Evolutionary conservation across 2,888 invertebrate species (phyloP), one percentile per base, ranked within the genome.

Genomic region (Hesperia comma): DNA sequence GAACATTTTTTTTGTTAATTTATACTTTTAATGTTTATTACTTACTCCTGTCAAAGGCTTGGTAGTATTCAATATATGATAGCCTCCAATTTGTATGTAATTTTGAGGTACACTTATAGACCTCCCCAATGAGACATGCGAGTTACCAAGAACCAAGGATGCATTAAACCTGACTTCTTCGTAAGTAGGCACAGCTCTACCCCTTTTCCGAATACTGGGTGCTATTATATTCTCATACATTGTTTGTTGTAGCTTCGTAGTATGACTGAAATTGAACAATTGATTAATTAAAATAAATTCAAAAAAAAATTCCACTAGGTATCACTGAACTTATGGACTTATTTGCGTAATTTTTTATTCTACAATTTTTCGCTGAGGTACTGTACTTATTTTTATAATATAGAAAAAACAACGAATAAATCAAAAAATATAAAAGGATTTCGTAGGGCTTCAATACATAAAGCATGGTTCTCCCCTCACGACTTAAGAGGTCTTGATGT

Each of bases 81-180:
- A 87, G 7, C 88, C 88, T 40, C 80, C 86, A 17, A 87, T 70
- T 4, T 74, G 62, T 58, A 81, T 84, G 49, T 82, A 84, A 41
- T 70, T 83, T 54, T 80, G 83, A 1, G 88, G 89, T 15, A 87
- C 54, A 8, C 75, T 74, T 2, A 71, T 68, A 2, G 86, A 68
- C 6, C 60, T 67, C 1, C 85, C 83, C 19, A 82, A 33, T 0
- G 73, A 72, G 0, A 67, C 70, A 14, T 77, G 72, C 33, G 78
- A 73, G 49, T 80, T 80, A 6, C 71, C 73, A 12, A 80, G 62
- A 51, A 77, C 51, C 12, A 81, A 56, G 0, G 80, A 79, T 0
- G 71, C 73, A 46, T 80, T 80, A 51, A 72, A 76, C 46, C 71
- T 68, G 10, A 78, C 51, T 0, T 74, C 71, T 12, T 75, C 69